These are phyloP conservation scores for Sisor rabdophorus DNA, from an alignment of 2,113 vertebrate species.

Conservation along the genomic window DNA sequence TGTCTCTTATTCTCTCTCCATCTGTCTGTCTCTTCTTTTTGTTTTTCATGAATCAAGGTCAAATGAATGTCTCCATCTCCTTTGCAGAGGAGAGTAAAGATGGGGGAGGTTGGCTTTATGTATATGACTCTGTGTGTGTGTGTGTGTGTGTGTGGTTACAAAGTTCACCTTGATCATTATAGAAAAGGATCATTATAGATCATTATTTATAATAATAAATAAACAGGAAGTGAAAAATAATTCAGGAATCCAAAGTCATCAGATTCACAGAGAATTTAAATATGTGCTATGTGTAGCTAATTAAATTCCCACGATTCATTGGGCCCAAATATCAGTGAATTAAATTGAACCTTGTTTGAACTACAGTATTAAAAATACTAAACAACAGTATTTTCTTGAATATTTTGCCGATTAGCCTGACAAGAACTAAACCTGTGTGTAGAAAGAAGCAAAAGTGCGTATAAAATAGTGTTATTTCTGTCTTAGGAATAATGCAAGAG, in stretches of 20 bases:
- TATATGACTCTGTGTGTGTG: slow-evolving; percentile 32
- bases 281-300: too few relatives aligned
- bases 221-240: too few relatives aligned
- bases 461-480: background rate
- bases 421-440: background rate
- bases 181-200: background rate
- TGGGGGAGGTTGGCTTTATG: slow-evolving; percentile 52
- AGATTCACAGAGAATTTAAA: too few relatives aligned
- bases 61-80: slow-evolving; percentile 52
- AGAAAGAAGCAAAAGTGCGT: background rate
- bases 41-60: slow-evolving; percentile 68
- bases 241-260: too few relatives aligned
- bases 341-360: too few relatives aligned
- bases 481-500: background rate
- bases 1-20: slow-evolving; percentile 42
- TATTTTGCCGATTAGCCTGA: background rate
- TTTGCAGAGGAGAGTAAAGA: slow-evolving; percentile 50
- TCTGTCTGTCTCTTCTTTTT: slow-evolving; percentile 60
- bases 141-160: slow-evolving; percentile 32
- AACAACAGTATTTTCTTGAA: too few relatives aligned
- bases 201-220: too few relatives aligned
- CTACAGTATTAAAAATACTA: too few relatives aligned
- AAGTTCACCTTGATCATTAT: slow-evolving; percentile 18
- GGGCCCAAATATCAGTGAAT: background rate
- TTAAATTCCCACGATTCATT: background rate